A percentile compares a stretch with the other conserved stretches of the same genome.
phyloP scores from a whole-genome alignment of 2,113 vertebrate genomes.

The Crotalus horridus region DNA sequence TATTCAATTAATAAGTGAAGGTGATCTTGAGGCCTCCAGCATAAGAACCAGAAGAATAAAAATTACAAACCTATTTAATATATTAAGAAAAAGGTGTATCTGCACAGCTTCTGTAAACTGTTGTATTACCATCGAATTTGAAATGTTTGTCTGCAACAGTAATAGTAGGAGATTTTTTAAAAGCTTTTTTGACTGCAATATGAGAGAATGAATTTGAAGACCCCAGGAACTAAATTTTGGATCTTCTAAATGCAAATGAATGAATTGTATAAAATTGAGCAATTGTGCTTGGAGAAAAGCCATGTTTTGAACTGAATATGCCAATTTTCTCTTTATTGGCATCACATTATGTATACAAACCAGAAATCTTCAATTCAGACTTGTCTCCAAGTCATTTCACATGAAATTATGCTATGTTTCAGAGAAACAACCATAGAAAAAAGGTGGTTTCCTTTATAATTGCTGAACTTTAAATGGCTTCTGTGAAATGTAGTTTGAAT shows the following conservation, averaged over 20 bases:
- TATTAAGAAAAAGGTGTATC: not conserved
- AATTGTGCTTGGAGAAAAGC: not conserved
- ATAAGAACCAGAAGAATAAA: not conserved
- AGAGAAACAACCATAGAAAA: not conserved
- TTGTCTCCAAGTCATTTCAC: not conserved
- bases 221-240: not conserved
- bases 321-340: not conserved
- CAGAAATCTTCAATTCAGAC: not conserved
- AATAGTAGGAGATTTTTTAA: not conserved
- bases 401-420: slow-evolving; percentile 2
- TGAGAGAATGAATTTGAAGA: not conserved
- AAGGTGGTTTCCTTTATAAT: not conserved
- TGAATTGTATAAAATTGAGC: not conserved
- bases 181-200: not conserved
- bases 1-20: not conserved
- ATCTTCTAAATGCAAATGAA: not conserved
- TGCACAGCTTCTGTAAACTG: not conserved
- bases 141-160: not conserved
- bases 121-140: not conserved
- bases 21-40: not conserved
- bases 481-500: not conserved
- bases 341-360: not conserved
- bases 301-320: not conserved
- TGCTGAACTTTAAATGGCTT: not conserved
- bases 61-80: not conserved